Evolutionary conservation across 2,888 invertebrate genomes (phyloP).

Genomic region (Dynastes maya): DNA sequence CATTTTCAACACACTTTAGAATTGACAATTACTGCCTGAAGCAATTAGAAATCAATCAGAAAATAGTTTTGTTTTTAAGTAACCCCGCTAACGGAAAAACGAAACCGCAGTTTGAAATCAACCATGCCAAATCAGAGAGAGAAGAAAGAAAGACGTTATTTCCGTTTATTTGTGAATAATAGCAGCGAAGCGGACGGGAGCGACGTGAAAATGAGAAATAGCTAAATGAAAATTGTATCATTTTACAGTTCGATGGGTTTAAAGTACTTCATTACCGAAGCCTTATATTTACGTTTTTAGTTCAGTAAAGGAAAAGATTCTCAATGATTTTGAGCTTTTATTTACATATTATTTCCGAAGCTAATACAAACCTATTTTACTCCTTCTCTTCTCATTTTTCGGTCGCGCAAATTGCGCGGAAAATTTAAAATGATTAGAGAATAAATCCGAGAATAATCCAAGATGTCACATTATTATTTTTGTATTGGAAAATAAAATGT

Average conservation of each 20-base stretch:
- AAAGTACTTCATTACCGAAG: conserved; percentile 47
- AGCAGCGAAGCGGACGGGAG: conserved; percentile 24
- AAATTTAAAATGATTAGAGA: conserved; percentile 27
- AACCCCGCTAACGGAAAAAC: not conserved
- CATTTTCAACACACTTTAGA: no score
- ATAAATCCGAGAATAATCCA: conserved; percentile 1
- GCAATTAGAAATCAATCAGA: no score
- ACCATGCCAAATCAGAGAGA: not conserved
- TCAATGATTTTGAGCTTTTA: conserved; percentile 23
- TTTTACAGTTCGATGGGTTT: conserved; percentile 42
- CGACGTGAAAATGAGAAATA: conserved; percentile 44
- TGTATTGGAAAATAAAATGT: no score
- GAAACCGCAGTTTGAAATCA: not conserved
- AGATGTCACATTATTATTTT: not conserved
- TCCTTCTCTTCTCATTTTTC: not conserved
- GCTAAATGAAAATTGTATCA: conserved; percentile 45
- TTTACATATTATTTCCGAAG: conserved; percentile 39
- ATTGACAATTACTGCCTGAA: no score
- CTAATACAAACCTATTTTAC: conserved; percentile 24
- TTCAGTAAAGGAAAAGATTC: not conserved
- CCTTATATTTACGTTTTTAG: conserved; percentile 30
- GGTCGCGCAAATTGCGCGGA: conserved; percentile 6
- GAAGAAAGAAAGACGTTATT: conserved; percentile 49
- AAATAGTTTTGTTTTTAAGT: no score
- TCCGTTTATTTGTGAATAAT: conserved; percentile 48